Conservation (phyloP, 2,888 invertebrate species). For the Lepidochrysops patricia region DNA sequence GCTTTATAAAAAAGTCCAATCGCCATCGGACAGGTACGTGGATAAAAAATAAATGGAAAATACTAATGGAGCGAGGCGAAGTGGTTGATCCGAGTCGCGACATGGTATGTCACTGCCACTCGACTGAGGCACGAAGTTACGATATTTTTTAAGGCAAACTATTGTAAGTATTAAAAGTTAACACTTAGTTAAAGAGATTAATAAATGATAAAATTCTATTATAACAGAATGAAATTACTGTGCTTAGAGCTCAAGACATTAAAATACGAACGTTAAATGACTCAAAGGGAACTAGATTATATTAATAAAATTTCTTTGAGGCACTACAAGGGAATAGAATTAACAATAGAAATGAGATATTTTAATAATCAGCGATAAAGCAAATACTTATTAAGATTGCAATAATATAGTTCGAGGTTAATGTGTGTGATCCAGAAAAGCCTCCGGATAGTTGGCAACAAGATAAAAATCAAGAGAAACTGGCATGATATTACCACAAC, state of each 20-base stretch:
- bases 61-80: constrained; percentile 69
- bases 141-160: not conserved
- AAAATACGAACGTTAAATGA: not conserved
- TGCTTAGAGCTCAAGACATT: not conserved
- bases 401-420: not conserved
- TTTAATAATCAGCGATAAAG: not conserved
- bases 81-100: constrained; percentile 49
- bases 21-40: constrained; percentile 72
- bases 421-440: not conserved
- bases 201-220: not conserved
- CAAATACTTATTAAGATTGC: not conserved
- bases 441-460: not conserved
- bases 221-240: not conserved
- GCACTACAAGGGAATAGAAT: not conserved
- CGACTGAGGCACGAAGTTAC: constrained; percentile 1
- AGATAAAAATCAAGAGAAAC: not conserved
- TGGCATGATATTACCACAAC: constrained; percentile 29
- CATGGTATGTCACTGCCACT: constrained; percentile 41
- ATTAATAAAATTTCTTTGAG: too few relatives aligned
- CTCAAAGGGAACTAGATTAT: too few relatives aligned
- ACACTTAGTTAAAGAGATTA: not conserved
- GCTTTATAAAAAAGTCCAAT: constrained; percentile 65
- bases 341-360: not conserved
- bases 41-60: constrained; percentile 75
- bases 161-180: not conserved